These are phyloP conservation scores for Phthorimaea operculella DNA, from an alignment of 1,140 invertebrate species.

Conservation along the genomic window DNA sequence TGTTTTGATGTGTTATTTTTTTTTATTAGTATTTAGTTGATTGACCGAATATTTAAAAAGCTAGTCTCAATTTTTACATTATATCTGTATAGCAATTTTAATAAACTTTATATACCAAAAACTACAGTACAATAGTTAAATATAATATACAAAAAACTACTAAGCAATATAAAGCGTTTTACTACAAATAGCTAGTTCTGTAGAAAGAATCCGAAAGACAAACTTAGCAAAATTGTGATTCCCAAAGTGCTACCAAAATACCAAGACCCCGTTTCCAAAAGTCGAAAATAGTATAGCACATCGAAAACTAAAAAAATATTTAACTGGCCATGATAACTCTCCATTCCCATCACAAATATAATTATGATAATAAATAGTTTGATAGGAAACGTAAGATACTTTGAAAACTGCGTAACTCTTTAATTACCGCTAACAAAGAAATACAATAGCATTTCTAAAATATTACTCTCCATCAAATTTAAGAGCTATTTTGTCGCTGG, in stretches of 20 bases:
- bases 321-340: neutral
- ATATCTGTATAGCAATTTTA: neutral
- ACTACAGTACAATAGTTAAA: conserved; percentile 7
- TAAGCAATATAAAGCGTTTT: neutral
- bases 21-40: conserved; percentile 6
- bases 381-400: too few relatives aligned
- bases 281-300: conserved; percentile 22
- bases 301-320: conserved; percentile 26
- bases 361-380: too few relatives aligned
- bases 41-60: conserved; percentile 53
- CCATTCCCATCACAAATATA: too few relatives aligned
- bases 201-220: neutral
- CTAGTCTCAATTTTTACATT: conserved; percentile 57
- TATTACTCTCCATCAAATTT: too few relatives aligned
- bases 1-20: too few relatives aligned
- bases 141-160: conserved; percentile 3
- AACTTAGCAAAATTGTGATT: neutral
- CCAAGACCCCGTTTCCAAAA: conserved; percentile 22
- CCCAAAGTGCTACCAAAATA: neutral
- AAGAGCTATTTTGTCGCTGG: too few relatives aligned
- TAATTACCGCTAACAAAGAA: too few relatives aligned
- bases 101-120: too few relatives aligned
- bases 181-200: neutral
- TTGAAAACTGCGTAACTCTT: too few relatives aligned
- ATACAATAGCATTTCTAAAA: too few relatives aligned